These are phyloP conservation scores for Caenorhabditis afra DNA, from an alignment of 2,888 invertebrate species.

Conservation along the genomic window DNA sequence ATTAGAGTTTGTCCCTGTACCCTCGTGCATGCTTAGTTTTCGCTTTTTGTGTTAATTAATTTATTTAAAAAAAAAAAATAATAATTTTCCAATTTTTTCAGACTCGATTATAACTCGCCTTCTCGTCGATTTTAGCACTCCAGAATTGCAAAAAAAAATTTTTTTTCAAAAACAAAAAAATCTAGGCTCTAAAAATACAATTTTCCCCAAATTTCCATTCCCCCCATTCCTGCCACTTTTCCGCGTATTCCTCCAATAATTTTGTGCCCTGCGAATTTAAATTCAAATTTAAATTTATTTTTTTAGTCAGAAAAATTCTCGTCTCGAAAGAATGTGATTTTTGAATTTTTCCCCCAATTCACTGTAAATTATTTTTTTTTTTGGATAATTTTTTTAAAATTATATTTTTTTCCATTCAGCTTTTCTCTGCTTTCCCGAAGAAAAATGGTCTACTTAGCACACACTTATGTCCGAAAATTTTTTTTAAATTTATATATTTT, in stretches of 20 bases:
- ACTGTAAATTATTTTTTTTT: not conserved
- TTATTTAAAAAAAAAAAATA: not conserved
- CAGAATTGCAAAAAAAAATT: not conserved
- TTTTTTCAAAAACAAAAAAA: not conserved
- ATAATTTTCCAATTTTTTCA: slow-evolving; percentile 31
- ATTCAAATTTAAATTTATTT: not conserved
- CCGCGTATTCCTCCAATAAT: too few species aligned
- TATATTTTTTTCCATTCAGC: not conserved
- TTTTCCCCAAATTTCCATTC: not conserved
- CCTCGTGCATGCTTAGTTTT: not conserved
- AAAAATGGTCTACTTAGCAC: too few species aligned
- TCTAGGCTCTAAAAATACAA: too few species aligned
- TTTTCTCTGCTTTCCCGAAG: not conserved
- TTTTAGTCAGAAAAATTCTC: not conserved
- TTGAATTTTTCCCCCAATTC: slow-evolving; percentile 1
- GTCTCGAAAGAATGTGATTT: slow-evolving; percentile 12
- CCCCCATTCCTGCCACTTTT: not conserved
- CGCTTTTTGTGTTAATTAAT: not conserved
- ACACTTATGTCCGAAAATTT: too few species aligned
- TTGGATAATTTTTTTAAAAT: too few species aligned
- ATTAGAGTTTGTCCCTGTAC: too few species aligned
- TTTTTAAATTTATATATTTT: not conserved
- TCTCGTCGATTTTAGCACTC: not conserved
- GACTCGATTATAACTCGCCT: slow-evolving; percentile 54
- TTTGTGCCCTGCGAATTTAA: too few species aligned